Evolutionary conservation across 2,888 invertebrate species (phyloP).

Genomic region (Peribatodes rhomboidaria): DNA sequence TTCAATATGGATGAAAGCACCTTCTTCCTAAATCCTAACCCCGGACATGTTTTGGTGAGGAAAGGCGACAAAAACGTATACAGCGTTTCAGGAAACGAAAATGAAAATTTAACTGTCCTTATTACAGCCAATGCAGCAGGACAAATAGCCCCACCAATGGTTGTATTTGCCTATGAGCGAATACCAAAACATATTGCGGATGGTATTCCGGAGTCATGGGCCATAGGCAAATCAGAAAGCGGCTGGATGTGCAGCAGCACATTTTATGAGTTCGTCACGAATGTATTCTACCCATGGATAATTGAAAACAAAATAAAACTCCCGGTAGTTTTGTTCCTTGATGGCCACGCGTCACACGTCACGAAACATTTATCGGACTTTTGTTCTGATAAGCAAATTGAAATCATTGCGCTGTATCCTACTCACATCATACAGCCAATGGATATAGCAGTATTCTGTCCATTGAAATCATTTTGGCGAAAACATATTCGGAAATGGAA

Average conservation of each 20-base stretch:
- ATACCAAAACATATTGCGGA: background rate
- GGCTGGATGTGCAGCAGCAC: background rate
- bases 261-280: slow-evolving; percentile 3
- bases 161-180: background rate
- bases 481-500: slow-evolving; percentile 5
- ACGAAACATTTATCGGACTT: background rate
- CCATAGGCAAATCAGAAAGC: slow-evolving; percentile 1
- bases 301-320: background rate
- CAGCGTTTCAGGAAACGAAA: background rate
- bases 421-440: slow-evolving; percentile 1
- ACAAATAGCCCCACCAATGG: slow-evolving; percentile 1
- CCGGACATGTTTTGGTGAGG: background rate
- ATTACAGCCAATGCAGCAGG: background rate
- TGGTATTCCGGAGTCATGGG: background rate
- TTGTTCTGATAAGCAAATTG: background rate
- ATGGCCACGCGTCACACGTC: slow-evolving; percentile 1
- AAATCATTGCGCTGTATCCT: background rate
- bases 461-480: slow-evolving; percentile 3
- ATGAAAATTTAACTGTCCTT: slow-evolving; percentile 1
- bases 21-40: slow-evolving; percentile 1
- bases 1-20: background rate
- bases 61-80: slow-evolving; percentile 4
- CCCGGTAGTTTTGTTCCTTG: background rate
- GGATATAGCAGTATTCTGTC: slow-evolving; percentile 1
- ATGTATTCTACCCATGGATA: background rate